Conservation (phyloP, 2,797 vertebrate species). For the Takifugu ocellatus region DNA sequence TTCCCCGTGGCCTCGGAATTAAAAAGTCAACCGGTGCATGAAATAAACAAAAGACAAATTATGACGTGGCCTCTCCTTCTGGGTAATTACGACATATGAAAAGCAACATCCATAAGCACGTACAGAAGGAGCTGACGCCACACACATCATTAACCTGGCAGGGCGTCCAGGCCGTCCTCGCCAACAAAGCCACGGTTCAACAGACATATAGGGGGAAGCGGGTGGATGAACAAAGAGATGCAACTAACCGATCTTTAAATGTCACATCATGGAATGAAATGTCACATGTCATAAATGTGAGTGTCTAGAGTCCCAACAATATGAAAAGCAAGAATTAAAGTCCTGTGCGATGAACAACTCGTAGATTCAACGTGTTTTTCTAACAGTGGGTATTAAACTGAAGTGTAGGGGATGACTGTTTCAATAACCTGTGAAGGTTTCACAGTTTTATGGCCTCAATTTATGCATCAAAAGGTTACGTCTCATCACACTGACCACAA, state of each 20-base stretch:
- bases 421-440: conserved; percentile 10
- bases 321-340: too few relatives aligned
- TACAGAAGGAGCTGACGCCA: conserved; percentile 12
- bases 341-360: too few relatives aligned
- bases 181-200: conserved; percentile 15
- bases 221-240: too few relatives aligned
- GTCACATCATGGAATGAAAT: too few relatives aligned
- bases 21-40: conserved; percentile 63
- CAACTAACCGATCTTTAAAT: too few relatives aligned
- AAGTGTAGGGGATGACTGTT: conserved; percentile 8
- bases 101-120: conserved; percentile 48
- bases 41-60: conserved; percentile 62
- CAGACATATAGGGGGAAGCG: not conserved
- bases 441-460: conserved; percentile 8
- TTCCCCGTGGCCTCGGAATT: conserved; percentile 51
- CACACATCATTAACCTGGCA: conserved; percentile 28
- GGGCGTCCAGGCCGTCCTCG: conserved; percentile 8
- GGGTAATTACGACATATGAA: conserved; percentile 54
- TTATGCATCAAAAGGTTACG: conserved; percentile 17
- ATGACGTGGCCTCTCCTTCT: conserved; percentile 36
- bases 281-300: too few relatives aligned
- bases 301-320: too few relatives aligned
- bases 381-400: conserved; percentile 3
- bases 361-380: too few relatives aligned
- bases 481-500: conserved; percentile 31